Conservation (phyloP, 1,140 invertebrate species). For the Atta colombica region DNA sequence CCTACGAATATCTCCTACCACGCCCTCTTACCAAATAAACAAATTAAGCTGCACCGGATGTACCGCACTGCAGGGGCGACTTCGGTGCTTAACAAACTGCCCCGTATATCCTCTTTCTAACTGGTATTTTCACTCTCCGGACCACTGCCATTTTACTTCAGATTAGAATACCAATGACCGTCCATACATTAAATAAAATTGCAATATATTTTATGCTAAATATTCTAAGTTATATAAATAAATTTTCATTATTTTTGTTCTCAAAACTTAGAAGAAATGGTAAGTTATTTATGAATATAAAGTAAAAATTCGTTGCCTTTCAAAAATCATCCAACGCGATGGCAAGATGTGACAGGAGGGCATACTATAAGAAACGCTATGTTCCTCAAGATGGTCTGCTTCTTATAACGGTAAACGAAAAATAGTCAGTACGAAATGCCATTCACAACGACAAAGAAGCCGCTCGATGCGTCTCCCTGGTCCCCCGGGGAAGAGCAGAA, state of each 20-base stretch:
- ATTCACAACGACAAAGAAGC: conserved; percentile 84
- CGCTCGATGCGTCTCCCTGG: conserved; percentile 82
- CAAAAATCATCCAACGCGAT: conserved; percentile 18
- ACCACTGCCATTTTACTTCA: not conserved
- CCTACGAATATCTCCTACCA: conserved; percentile 60
- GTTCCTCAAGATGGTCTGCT: conserved; percentile 55
- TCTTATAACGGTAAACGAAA: conserved; percentile 79
- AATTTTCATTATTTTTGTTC: not conserved
- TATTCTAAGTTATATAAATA: not conserved
- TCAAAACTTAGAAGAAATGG: not conserved
- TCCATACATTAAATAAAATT: not conserved
- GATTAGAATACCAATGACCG: not conserved
- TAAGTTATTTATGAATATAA: conserved; percentile 26
- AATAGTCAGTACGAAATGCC: conserved; percentile 81
- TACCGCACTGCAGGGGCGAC: conserved; percentile 72
- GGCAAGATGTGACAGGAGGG: not conserved
- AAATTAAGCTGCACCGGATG: conserved; percentile 80
- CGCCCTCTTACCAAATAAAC: conserved; percentile 76
- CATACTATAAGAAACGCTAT: conserved; percentile 55
- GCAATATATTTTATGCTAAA: not conserved
- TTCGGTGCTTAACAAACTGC: conserved; percentile 73
- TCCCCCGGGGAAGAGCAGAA: conserved; percentile 82
- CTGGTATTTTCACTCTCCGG: conserved; percentile 61
- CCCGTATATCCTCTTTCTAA: conserved; percentile 67
- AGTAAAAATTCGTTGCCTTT: conserved; percentile 8